Base-by-base conservation (phyloP, 2,888 invertebrate genomes). In the Dryocosmus kuriphilus region DNA sequence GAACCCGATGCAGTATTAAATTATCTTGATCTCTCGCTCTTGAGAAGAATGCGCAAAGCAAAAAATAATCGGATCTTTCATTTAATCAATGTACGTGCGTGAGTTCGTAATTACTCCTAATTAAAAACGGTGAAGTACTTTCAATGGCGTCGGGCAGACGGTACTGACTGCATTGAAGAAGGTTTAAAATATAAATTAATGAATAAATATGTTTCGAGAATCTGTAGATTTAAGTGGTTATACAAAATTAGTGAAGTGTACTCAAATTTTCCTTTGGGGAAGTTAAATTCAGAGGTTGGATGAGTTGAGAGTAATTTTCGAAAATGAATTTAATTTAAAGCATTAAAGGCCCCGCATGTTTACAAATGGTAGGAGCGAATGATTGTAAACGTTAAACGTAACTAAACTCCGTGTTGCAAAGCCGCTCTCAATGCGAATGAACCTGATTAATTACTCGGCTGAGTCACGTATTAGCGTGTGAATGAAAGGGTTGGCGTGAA, bases 391-490 rank as follows among this genome's bases (percentile, higher is more conserved):
- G 22, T 76, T 74, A 57, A 77, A 75, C 65, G 74, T 51, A 74
- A 77, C 74, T 55, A 74, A 86, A 84, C 83, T 84, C 77, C 75
- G 62, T 46, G 77, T 57, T 77, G 63, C 75, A 65, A 62, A 62
- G 79, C 78, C 51, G 38, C 74, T 35, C 35, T 77, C 83, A 82
- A 85, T 83, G 87, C 81, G 85, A 87, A 85, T 85, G 84, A 85
- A 84, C 85, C 86, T 84, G 85, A 88, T 88, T 88, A 88, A 88
- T 88, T 88, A 84, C 85, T 83, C 80, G 81, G 79, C 80, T 85
- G 87, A 88, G 85, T 65, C 65, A 65, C 65, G 65, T 41, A 65
- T 65, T 65, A 65, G 65, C 65, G 65, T 65, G 65, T 65, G 65
- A 65, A 65, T 65, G 38, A 65, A 41, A 65, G 22, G 35, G 63